These are phyloP conservation scores for Crenuchus spilurus DNA, from an alignment of 2,797 vertebrate genomes.

Conservation along the genomic window DNA sequence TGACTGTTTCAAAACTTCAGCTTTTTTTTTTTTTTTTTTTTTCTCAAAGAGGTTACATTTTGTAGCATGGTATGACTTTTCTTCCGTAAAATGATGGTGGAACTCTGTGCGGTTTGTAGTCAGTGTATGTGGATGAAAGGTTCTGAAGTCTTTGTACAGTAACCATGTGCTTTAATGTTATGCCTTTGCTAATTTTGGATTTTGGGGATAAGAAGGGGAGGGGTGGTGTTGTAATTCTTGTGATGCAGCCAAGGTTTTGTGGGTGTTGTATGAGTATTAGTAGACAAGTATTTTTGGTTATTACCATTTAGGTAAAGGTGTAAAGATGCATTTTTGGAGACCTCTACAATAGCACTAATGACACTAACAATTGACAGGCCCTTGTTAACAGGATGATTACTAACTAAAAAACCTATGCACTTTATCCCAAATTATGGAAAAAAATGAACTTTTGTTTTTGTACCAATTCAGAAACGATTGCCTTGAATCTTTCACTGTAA, in stretches of 20 bases:
- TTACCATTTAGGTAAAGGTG: background rate
- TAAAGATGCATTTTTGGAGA: constrained; percentile 4
- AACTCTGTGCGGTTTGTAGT: constrained; percentile 20
- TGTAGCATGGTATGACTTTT: constrained; percentile 58
- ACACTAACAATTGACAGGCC: constrained; percentile 23
- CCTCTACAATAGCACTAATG: constrained; percentile 22
- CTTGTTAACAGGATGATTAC: constrained; percentile 24
- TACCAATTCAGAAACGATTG: background rate
- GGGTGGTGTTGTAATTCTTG: background rate
- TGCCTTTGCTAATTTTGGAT: constrained; percentile 34
- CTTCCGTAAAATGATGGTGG: constrained; percentile 56
- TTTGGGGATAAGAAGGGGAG: background rate
- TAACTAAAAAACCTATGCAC: constrained; percentile 49
- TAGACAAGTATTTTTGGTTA: background rate
- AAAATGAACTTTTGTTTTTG: background rate
- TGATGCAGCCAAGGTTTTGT: constrained; percentile 6
- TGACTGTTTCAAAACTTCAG: constrained; percentile 56
- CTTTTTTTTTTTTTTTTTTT: constrained; percentile 21
- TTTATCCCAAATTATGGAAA: constrained; percentile 42
- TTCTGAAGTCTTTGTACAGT: constrained; percentile 30
- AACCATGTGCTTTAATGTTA: constrained; percentile 39
- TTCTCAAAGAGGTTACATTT: constrained; percentile 30
- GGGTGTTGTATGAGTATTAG: constrained; percentile 17
- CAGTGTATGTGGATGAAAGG: constrained; percentile 27
- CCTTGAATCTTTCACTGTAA: constrained; percentile 14